These are phyloP conservation scores for Glyptemys insculpta DNA, from an alignment of 2,797 vertebrate species.

Conservation along the genomic window DNA sequence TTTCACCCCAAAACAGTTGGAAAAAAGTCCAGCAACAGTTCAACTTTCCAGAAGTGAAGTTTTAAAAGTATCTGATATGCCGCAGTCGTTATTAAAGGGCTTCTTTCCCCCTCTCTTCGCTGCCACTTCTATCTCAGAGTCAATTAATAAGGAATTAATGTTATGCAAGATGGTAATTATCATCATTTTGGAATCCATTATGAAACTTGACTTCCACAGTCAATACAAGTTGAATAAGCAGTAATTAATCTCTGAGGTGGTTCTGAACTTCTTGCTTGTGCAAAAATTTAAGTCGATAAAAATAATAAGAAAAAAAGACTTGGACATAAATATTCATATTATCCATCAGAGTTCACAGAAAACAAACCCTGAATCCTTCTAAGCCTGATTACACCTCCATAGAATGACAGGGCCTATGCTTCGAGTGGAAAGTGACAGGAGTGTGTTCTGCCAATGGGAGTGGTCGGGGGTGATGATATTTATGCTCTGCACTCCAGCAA, in stretches of 20 bases:
- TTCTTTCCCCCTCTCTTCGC: accelerated
- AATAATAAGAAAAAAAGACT: slow-evolving; percentile 74
- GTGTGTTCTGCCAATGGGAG: background rate
- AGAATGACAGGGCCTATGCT: slow-evolving; percentile 31
- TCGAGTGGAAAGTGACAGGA: slow-evolving; percentile 14
- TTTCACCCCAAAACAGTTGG: background rate
- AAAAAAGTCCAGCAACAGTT: background rate
- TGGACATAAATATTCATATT: slow-evolving; percentile 76
- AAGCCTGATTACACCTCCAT: slow-evolving; percentile 54
- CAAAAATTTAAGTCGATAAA: slow-evolving; percentile 77
- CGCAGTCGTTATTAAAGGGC: background rate
- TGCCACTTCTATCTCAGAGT: slow-evolving; percentile 52
- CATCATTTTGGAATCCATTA: slow-evolving; percentile 65
- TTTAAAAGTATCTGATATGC: slow-evolving; percentile 29
- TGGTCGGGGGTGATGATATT: background rate
- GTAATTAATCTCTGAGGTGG: slow-evolving; percentile 74
- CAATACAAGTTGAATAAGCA: slow-evolving; percentile 77
- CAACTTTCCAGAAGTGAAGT: slow-evolving; percentile 29
- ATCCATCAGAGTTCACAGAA: slow-evolving; percentile 68
- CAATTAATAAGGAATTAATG: slow-evolving; percentile 71
- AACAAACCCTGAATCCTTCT: slow-evolving; percentile 67
- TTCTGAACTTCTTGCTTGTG: slow-evolving; percentile 64
- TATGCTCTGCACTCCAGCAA: background rate
- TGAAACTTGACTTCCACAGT: slow-evolving; percentile 71
- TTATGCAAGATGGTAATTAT: slow-evolving; percentile 60